Conservation (phyloP, 2,113 vertebrate species). For the Gymnobelideus leadbeateri region DNA sequence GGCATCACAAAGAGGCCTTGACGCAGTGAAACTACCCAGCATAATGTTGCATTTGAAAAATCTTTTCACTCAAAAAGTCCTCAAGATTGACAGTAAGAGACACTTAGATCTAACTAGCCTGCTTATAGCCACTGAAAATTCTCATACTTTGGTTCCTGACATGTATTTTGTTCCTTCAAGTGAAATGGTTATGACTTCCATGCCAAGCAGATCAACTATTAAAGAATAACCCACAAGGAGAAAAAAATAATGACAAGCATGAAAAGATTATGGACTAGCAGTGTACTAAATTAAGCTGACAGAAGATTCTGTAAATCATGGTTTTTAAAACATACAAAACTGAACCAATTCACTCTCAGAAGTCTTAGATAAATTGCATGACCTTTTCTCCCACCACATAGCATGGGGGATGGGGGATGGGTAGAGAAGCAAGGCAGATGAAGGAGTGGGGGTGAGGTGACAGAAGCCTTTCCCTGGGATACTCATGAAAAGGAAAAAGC, state of each 20-base stretch:
- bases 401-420: background rate
- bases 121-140: background rate
- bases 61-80: background rate
- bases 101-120: background rate
- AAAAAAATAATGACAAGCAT: background rate
- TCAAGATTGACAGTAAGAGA: background rate
- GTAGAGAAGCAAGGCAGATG: background rate
- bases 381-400: background rate
- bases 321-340: background rate
- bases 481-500: background rate
- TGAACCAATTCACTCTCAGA: background rate
- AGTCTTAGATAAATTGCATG: background rate
- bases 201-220: background rate
- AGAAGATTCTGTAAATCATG: conserved; percentile 9
- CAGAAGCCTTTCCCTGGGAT: background rate
- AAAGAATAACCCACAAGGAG: background rate
- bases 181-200: background rate
- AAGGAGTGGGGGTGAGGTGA: background rate
- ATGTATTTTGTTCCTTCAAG: background rate
- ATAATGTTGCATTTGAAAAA: background rate
- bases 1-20: background rate
- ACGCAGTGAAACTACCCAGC: background rate
- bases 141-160: background rate
- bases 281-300: background rate
- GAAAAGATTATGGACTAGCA: conserved; percentile 22